Percentiles rank a stretch among this genome's conserved stretches.
These are phyloP conservation scores for Habrosyne pyritoides DNA, from an alignment of 2,888 invertebrate species.

Conservation along the genomic window DNA sequence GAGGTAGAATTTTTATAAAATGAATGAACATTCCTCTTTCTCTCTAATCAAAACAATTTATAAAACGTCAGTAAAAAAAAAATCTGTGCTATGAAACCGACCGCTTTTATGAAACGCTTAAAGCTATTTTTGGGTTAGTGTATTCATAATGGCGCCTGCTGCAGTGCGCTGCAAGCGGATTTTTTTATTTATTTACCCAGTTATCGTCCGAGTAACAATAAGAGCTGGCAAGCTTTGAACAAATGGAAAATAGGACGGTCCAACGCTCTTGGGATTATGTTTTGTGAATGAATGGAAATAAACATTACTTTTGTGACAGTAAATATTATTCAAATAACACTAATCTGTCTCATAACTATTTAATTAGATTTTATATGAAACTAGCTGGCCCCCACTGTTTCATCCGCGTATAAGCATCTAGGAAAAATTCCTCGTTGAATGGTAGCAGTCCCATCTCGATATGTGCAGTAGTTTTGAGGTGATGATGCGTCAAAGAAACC, in stretches of 20 bases:
- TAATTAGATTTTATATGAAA: too few relatives aligned
- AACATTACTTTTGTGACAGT: not conserved
- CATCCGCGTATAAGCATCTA: too few relatives aligned
- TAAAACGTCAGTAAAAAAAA: not conserved
- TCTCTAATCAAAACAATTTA: too few relatives aligned
- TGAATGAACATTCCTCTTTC: too few relatives aligned
- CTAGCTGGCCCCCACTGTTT: too few relatives aligned
- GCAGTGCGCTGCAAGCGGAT: not conserved
- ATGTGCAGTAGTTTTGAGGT: too few relatives aligned
- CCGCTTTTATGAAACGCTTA: not conserved
- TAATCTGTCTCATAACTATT: too few relatives aligned
- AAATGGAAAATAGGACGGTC: not conserved
- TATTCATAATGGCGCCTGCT: not conserved
- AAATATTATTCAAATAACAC: not conserved
- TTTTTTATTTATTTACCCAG: conserved; percentile 1
- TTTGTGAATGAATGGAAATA: not conserved
- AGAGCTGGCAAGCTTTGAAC: not conserved
- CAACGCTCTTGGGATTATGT: not conserved
- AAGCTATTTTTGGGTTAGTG: not conserved
- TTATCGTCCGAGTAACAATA: not conserved
- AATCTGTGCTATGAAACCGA: too few relatives aligned
- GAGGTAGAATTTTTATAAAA: too few relatives aligned
- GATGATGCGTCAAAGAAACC: too few relatives aligned
- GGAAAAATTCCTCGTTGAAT: too few relatives aligned
- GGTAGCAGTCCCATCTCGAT: too few relatives aligned